Conservation (phyloP, 2,888 invertebrate species). For the Xanthia icteritia region DNA sequence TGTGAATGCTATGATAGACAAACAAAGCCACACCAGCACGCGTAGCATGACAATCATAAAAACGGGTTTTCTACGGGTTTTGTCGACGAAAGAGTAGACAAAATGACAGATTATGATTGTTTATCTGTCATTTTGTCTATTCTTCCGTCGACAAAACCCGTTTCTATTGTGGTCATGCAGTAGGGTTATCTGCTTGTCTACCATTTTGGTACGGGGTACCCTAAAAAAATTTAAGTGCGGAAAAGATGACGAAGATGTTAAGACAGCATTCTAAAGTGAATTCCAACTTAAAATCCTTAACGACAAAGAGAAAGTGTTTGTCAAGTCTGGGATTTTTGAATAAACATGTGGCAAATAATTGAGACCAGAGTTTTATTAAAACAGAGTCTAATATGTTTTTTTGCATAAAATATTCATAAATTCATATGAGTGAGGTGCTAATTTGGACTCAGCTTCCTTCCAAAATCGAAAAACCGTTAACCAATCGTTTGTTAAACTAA, state of each 20-base stretch:
- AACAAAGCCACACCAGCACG: not conserved
- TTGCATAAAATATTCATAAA: constrained; percentile 15
- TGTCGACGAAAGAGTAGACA: too few species aligned
- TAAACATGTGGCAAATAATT: not conserved
- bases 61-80: too few species aligned
- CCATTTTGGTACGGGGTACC: too few species aligned
- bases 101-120: too few species aligned
- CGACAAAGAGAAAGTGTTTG: too few species aligned
- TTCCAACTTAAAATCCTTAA: not conserved
- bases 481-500: constrained; percentile 14
- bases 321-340: not conserved
- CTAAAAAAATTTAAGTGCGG: too few species aligned
- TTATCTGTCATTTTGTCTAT: too few species aligned
- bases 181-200: not conserved
- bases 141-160: too few species aligned
- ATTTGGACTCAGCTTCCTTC: constrained; percentile 13
- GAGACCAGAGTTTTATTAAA: not conserved
- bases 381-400: not conserved
- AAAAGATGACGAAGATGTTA: not conserved
- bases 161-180: too few species aligned
- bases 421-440: not conserved
- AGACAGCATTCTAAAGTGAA: constrained; percentile 1
- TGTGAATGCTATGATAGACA: not conserved
- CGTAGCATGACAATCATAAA: too few species aligned
- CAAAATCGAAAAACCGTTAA: constrained; percentile 20